phyloP scores from a whole-genome alignment of 2,888 invertebrate species.

The Xylocampa areola region DNA sequence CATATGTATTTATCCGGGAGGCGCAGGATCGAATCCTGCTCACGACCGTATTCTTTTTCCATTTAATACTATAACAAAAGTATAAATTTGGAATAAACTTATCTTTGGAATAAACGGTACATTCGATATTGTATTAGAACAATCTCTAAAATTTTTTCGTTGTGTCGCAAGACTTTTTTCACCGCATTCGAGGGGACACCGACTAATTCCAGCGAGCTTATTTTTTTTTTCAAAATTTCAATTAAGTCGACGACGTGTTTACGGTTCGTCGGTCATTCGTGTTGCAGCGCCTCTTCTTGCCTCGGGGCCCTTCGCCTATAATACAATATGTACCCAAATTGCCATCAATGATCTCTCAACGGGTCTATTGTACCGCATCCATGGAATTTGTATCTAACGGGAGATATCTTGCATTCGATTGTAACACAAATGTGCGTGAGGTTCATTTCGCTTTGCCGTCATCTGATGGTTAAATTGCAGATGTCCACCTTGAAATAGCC shows the following conservation, averaged over 20 bases:
- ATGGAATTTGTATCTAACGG: slow-evolving; percentile 82
- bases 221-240: slow-evolving; percentile 71
- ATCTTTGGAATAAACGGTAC: slow-evolving; percentile 68
- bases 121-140: slow-evolving; percentile 64
- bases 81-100: slow-evolving; percentile 60
- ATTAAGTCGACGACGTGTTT: slow-evolving; percentile 76
- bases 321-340: slow-evolving; percentile 81
- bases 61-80: no score
- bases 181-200: slow-evolving; percentile 65
- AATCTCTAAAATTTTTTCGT: slow-evolving; percentile 57
- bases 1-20: no score
- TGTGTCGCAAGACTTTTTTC: slow-evolving; percentile 56
- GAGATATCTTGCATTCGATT: slow-evolving; percentile 77
- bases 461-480: slow-evolving; percentile 44
- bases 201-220: slow-evolving; percentile 73
- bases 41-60: no score
- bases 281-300: slow-evolving; percentile 69
- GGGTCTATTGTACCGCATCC: slow-evolving; percentile 76
- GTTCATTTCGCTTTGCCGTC: slow-evolving; percentile 76
- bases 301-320: slow-evolving; percentile 67
- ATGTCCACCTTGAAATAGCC: slow-evolving; percentile 36
- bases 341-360: slow-evolving; percentile 73
- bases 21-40: no score
- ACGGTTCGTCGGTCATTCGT: slow-evolving; percentile 70
- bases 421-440: slow-evolving; percentile 72